Conservation (phyloP, 2,113 vertebrate species). For the Fregetta grallaria region DNA sequence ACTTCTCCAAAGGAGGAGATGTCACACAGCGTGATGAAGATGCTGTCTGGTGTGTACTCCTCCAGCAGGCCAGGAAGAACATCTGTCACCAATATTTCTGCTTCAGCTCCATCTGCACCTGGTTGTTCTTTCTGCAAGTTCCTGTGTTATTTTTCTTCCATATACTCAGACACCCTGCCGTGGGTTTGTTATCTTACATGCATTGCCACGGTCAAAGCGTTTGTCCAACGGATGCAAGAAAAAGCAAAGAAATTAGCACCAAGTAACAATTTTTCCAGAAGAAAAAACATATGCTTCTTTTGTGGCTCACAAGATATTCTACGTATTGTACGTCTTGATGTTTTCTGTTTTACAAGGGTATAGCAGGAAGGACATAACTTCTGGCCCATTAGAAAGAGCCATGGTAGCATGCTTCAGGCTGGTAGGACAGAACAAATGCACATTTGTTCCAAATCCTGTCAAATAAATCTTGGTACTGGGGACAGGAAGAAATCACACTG, state of each 20-base stretch:
- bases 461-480: neutral
- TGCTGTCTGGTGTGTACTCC: neutral
- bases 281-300: neutral
- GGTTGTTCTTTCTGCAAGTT: conserved; percentile 32
- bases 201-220: neutral
- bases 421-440: neutral
- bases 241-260: neutral
- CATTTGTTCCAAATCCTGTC: neutral
- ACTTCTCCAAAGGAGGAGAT: conserved; percentile 29
- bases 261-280: neutral
- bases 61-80: conserved; percentile 48
- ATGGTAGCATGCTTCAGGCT: neutral
- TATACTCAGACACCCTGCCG: neutral
- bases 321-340: fast-evolving
- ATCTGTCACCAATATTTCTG: conserved; percentile 60
- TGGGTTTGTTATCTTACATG: neutral
- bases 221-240: neutral
- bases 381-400: neutral
- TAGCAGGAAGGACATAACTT: neutral
- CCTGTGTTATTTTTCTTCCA: conserved; percentile 35
- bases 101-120: conserved; percentile 38
- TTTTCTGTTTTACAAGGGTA: neutral
- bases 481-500: neutral
- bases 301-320: neutral
- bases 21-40: conserved; percentile 45